phyloP scores from a whole-genome alignment of 2,113 vertebrate species.

The Stegastes partitus region DNA sequence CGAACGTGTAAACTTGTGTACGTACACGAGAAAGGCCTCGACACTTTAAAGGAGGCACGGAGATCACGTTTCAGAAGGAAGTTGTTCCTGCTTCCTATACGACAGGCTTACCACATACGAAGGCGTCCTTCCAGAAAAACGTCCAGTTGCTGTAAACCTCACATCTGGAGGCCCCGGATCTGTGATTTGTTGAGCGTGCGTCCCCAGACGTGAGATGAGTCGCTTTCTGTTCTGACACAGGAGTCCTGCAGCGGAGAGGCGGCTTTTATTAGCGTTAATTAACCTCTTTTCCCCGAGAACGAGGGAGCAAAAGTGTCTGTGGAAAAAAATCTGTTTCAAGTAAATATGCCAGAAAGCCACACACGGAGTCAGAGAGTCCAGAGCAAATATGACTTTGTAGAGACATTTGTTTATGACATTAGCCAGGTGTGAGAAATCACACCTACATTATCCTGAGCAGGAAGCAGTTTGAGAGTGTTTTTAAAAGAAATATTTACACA shows the following conservation, averaged over 20 bases:
- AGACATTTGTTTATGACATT: not conserved
- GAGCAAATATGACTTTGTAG: not conserved
- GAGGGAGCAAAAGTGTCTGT: not conserved
- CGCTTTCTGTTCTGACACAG: conserved; percentile 2
- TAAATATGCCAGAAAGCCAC: not conserved
- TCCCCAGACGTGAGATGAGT: too few relatives aligned
- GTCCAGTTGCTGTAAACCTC: not conserved
- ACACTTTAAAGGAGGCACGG: conserved; percentile 29
- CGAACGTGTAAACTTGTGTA: not conserved
- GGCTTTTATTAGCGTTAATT: not conserved
- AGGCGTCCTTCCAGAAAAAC: not conserved
- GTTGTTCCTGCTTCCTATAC: conserved; percentile 28
- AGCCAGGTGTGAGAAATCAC: not conserved
- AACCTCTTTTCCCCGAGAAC: not conserved
- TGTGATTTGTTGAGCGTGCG: not conserved
- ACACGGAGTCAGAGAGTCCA: not conserved
- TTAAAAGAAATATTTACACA: too few relatives aligned
- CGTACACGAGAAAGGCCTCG: not conserved
- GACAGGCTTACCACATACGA: conserved; percentile 17
- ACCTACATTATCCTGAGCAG: not conserved
- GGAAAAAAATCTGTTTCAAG: not conserved
- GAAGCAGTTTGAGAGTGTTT: not conserved
- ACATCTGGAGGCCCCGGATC: not conserved
- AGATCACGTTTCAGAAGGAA: conserved; percentile 45
- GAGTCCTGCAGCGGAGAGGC: conserved; percentile 4